These are phyloP conservation scores for Cheirogaleus major DNA, from an alignment of 2,797 vertebrate species.

Conservation along the genomic window DNA sequence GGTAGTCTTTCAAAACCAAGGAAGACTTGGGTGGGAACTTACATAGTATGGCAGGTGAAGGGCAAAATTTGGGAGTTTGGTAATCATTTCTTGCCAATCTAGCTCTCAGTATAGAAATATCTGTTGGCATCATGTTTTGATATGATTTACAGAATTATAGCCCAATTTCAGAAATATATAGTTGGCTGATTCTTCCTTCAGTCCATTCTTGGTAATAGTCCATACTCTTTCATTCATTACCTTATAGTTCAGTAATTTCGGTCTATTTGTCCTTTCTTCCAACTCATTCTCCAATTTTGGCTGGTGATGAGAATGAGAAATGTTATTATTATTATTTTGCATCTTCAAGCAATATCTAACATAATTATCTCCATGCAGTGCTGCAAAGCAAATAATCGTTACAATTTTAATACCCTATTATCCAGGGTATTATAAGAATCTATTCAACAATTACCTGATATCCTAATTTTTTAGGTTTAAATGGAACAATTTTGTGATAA, in stretches of 20 bases:
- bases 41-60: background rate
- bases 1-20: background rate
- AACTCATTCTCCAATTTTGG: background rate
- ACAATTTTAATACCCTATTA: background rate
- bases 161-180: background rate
- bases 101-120: background rate
- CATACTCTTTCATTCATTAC: background rate
- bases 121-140: background rate
- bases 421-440: background rate
- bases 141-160: background rate
- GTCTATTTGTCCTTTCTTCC: background rate
- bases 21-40: background rate
- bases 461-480: background rate
- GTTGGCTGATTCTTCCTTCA: background rate
- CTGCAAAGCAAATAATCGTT: background rate
- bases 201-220: background rate
- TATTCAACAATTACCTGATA: background rate
- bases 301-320: background rate
- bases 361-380: background rate
- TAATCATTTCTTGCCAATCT: background rate
- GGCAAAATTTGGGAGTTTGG: background rate
- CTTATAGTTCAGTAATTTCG: background rate
- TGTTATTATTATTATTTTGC: background rate
- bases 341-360: background rate
- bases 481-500: background rate